Evolutionary conservation across 2,113 vertebrate genomes (phyloP), one percentile per base, ranked within the genome.

Genomic region (Nibea albiflora): DNA sequence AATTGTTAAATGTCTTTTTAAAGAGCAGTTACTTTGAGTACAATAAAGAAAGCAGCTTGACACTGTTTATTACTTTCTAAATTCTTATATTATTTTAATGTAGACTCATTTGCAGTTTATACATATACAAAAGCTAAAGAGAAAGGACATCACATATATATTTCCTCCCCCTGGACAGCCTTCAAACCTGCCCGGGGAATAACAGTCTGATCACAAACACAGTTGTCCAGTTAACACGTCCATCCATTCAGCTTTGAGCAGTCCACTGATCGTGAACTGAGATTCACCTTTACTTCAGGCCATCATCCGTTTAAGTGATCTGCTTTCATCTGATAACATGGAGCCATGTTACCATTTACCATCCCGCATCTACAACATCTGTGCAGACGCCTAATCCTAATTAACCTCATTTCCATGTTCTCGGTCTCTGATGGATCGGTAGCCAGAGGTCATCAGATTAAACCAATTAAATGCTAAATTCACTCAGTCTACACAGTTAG

Each of bases 321-420:
- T 22, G 26, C 49, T 24, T 44, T 73, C 52, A 77, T 86, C 65
- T 78, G 75, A 68, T 81, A 68, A 63, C 35, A 65, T 19, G 31
- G 46, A 65, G 16, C 16, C 58, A 26, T 11, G 2, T 56, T 56
- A 14, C 54, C 65, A 70, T 69, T 12, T 47, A 63, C 56, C 54
- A 28, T 50, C 28, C 28, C 14, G 44, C 17, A 53, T 58, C 35
- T 50, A 11, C n/a, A 39, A 12, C 66, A 26, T 76, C 58, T 71
- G 58, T 31, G 19, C 28, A 7, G 42, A 52, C 14, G 58, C 1
- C 3, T 12, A 16, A 56, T 17, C 35, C 39, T 67, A 39, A 64
- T 66, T 46, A 39, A 54, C 54, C 53, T 42, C 54, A 57, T 26
- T 26, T 12, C 1, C 11, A 57, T 57, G 54, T 57, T 57, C 24